Base-by-base conservation (phyloP, 2,797 vertebrate genomes). In the Peromyscus aztecus region DNA sequence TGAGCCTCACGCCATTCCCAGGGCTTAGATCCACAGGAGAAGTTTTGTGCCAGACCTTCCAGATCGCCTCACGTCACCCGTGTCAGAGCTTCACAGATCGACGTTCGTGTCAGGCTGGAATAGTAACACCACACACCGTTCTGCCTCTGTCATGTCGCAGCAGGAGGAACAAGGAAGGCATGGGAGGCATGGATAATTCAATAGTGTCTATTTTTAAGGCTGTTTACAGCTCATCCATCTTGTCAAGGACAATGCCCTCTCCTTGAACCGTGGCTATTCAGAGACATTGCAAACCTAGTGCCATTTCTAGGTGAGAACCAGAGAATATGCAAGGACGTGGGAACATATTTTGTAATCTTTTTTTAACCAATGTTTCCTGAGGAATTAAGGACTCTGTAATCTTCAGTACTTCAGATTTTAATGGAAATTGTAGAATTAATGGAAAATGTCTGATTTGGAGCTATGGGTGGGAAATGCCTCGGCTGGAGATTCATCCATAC, bases 161-260 rank as follows among this genome's bases (percentile, higher is more conserved):
- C 17, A 46, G 67, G 46, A 87, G 59, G 23, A 94, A 67, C 17
- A 92, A 73, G 27, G 83, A 59, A 37, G 57, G n/a, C 49, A 52
- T 6, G 29, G 40, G 29, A 96, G 37, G 6, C 55, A 46, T 46
- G 34, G 67, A 59, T 82, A 82, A 96, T 92, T 92, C 63, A 96
- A 49, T n/a, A 61, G 73, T 40, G 29, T 89, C 91, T 97, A n/a
- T 89, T 92, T 94, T 92, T 91, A 92, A 88, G 94, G 59, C 21
- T 90, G 29, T 93, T 95, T 94, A 83, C 12, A 75, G 46, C n/a
- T 84, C 80, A 92, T 73, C 88, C 19, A 75, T 67, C 91, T 91
- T 90, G 24, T 73, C 73, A 93, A 95, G 61, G 86, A 46, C 55
- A 49, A 78, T 67, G 61, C 52, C n/a, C 17, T 93, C 16, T 78